These are phyloP conservation scores for Nesospiza acunhae DNA, from an alignment of 2,113 vertebrate species.

Conservation along the genomic window DNA sequence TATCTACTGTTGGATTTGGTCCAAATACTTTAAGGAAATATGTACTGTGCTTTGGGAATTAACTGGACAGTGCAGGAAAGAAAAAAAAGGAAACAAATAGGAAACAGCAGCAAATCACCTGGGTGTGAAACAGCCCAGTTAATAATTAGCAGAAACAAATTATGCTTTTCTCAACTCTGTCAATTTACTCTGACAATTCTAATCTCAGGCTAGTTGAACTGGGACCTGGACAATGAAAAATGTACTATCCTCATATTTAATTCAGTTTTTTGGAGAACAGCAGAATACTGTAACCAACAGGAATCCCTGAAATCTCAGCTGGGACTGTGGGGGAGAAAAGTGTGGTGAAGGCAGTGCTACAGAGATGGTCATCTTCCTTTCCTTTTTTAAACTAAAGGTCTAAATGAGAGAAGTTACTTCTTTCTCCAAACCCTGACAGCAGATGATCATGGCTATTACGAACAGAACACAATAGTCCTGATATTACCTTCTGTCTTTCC, in stretches of 20 bases:
- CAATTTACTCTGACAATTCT: background rate
- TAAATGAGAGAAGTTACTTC: background rate
- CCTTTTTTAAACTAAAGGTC: background rate
- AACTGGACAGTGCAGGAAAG: background rate
- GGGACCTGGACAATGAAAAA: background rate
- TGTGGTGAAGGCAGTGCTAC: background rate
- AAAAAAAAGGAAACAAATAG: background rate
- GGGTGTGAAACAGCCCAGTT: background rate
- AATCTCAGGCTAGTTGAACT: background rate
- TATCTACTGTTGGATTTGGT: background rate
- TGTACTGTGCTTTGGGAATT: background rate
- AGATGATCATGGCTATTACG: background rate
- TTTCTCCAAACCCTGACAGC: background rate
- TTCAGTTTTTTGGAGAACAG: background rate
- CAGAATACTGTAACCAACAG: background rate
- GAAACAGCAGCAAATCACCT: background rate
- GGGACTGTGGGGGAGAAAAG: background rate
- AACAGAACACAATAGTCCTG: background rate
- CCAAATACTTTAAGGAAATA: background rate
- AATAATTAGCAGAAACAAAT: background rate
- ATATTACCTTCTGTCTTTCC: background rate
- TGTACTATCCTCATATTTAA: background rate
- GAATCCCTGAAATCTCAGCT: background rate
- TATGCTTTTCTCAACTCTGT: background rate
- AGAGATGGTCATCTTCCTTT: background rate